These are phyloP conservation scores for Drosophila prosaltans DNA, from an alignment of 1,140 invertebrate species.

Conservation along the genomic window DNA sequence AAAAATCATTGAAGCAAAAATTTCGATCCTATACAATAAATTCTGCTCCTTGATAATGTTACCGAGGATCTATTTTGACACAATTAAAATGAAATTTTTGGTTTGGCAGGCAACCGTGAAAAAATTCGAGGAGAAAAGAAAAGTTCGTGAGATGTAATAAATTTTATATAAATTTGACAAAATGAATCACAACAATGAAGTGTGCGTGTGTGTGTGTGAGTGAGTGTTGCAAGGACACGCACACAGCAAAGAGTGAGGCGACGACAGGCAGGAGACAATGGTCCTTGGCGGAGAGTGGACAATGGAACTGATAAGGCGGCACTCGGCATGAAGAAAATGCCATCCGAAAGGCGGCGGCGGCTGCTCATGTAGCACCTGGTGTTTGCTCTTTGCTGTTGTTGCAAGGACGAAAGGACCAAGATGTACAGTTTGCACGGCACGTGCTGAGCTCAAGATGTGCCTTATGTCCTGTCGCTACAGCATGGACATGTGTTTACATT, in stretches of 20 bases:
- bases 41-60: background rate
- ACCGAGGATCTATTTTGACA: slow-evolving; percentile 49
- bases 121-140: background rate
- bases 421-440: slow-evolving; percentile 11
- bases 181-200: slow-evolving; percentile 58
- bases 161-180: slow-evolving; percentile 70
- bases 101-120: background rate
- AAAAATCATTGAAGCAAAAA: slow-evolving; percentile 13
- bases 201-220: background rate
- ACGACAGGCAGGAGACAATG: slow-evolving; percentile 33
- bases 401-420: slow-evolving; percentile 6
- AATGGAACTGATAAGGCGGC: slow-evolving; percentile 39
- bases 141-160: slow-evolving; percentile 51
- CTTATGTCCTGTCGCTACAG: slow-evolving; percentile 3
- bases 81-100: slow-evolving; percentile 55
- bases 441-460: slow-evolving; percentile 12
- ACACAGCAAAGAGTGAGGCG: slow-evolving; percentile 35
- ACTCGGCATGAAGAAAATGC: slow-evolving; percentile 30
- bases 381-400: slow-evolving; percentile 1
- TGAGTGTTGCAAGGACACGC: slow-evolving; percentile 44
- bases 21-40: slow-evolving; percentile 6
- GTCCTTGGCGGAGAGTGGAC: background rate
- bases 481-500: slow-evolving; percentile 8
- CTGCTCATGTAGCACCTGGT: slow-evolving; percentile 18
- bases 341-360: slow-evolving; percentile 29